Percentiles rank a stretch among this genome's conserved stretches.
phyloP scores from a whole-genome alignment of 2,888 invertebrate species.

The Panorpa germanica region DNA sequence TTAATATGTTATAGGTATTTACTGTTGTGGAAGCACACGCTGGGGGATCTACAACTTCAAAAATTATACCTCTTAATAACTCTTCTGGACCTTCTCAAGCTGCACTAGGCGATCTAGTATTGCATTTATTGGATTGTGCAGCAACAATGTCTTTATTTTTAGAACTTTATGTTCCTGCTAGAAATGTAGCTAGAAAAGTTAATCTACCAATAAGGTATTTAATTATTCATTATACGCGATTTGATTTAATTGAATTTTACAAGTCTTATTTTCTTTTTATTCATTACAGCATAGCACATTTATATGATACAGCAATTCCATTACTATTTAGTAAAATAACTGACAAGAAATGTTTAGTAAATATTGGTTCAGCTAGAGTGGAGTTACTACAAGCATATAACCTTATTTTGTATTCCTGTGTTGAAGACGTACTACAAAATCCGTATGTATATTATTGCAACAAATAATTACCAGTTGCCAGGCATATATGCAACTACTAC shows the following conservation, averaged over 20 bases:
- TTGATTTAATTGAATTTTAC: conserved; percentile 1
- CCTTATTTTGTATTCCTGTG: conserved; percentile 20
- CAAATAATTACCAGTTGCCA: conserved; percentile 13
- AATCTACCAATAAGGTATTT: conserved; percentile 33
- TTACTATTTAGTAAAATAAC: conserved; percentile 42
- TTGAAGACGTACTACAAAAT: conserved; percentile 20
- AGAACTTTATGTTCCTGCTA: conserved; percentile 40
- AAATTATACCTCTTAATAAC: no score
- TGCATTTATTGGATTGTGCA: conserved; percentile 49
- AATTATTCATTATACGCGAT: conserved; percentile 3
- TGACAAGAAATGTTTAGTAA: conserved; percentile 17
- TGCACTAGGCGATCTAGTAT: conserved; percentile 41
- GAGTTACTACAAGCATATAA: conserved; percentile 27
- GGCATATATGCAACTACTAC: no score
- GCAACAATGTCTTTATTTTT: conserved; percentile 47
- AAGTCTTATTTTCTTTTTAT: conserved; percentile 9
- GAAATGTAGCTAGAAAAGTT: conserved; percentile 30
- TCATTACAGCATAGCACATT: conserved; percentile 44
- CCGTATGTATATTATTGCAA: conserved; percentile 22
- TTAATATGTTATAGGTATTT: no score
- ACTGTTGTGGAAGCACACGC: no score
- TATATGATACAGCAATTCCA: conserved; percentile 59
- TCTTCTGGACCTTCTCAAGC: conserved; percentile 17
- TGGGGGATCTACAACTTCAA: no score
- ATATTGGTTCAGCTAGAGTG: conserved; percentile 22